Evolutionary conservation across 2,113 vertebrate species (phyloP), one percentile per base, ranked within the genome.

Genomic region (Lates calcarifer): DNA sequence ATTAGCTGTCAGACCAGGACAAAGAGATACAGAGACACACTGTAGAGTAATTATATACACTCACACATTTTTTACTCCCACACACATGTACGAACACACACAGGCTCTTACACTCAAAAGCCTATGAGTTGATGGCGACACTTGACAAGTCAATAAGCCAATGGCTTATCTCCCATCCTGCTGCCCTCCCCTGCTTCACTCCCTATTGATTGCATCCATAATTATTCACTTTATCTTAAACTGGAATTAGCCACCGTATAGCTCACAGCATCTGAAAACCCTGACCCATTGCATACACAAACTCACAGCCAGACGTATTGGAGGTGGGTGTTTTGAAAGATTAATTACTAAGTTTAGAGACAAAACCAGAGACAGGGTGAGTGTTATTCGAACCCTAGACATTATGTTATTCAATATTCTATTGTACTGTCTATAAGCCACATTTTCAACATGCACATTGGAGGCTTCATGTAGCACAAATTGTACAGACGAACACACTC

Each of bases 131-230:
- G 81, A 90, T 82, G 82, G 89, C 62, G 91, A 93, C 88, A 93
- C 90, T 89, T 94, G 92, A 94, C 90, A 88, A 91, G 91, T 94
- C 93, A 95, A 95, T 94, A 94, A 94, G 84, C 90, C 87, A 85
- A 45, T 80, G 87, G 77, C 81, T 93, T 94, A 85, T 93, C 92
- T 91, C 75, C 70, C 56, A 69, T 70, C 60, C 72, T 61, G 31
- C 85, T 65, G 76, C 60, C 74, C 82, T 88, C 77, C 83, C 49
- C 71, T 77, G 64, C 82, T 77, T 73, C 81, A 86, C 81, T 89
- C 63, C 58, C 89, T 93, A 94, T 94, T 85, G 93, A 94, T 92
- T 87, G 76, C 65, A 83, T 91, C 87, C 55, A 90, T 91, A 91
- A 90, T 93, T 91, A 92, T 94, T 92, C 84, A 90, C 91, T 93